These are phyloP conservation scores for Cyanoderma ruficeps DNA, from an alignment of 2,113 vertebrate species.

Conservation along the genomic window DNA sequence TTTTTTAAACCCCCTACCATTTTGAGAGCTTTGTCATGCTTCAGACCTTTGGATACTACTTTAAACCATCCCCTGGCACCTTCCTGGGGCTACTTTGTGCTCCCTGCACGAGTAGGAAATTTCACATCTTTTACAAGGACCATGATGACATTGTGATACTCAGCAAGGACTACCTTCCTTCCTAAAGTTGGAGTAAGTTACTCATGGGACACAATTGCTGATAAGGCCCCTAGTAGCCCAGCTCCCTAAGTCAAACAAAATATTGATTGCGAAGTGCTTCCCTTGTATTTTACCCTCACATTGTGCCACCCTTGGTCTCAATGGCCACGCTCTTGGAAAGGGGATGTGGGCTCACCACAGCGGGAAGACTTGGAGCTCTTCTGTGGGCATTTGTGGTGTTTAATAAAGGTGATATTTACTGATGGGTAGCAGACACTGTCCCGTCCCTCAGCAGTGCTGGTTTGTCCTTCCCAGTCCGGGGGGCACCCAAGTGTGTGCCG, in stretches of 20 bases:
- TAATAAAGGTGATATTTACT: neutral
- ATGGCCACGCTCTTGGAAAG: rapidly evolving
- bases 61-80: neutral
- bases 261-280: neutral
- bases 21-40: neutral
- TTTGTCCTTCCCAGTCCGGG: neutral
- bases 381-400: rapidly evolving
- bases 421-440: too few species aligned
- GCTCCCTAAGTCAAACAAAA: neutral
- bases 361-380: rapidly evolving
- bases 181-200: neutral
- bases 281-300: neutral
- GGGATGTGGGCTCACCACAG: neutral
- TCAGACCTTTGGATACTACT: neutral
- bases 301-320: neutral
- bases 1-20: neutral
- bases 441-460: neutral
- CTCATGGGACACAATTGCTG: neutral
- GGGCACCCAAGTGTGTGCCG: neutral
- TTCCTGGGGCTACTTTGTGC: neutral
- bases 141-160: neutral
- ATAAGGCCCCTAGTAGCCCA: neutral
- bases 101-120: neutral
- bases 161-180: neutral
- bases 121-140: neutral